Conservation (phyloP, 2,888 invertebrate genomes). For the Nemurella pictetii region DNA sequence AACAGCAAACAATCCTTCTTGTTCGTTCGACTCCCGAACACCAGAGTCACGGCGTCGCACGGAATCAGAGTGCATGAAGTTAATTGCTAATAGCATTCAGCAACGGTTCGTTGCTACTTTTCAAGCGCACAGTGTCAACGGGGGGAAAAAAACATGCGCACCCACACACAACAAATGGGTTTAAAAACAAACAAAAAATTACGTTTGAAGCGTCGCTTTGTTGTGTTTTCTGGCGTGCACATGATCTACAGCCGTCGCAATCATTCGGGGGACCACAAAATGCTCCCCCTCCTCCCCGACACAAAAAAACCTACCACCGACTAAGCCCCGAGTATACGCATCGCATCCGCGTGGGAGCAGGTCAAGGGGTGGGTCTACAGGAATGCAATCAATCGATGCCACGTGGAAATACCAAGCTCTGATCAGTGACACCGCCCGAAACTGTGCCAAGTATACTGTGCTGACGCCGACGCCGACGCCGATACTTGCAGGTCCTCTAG, state of each 20-base stretch:
- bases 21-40: background rate
- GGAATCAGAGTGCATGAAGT: slow-evolving; percentile 22
- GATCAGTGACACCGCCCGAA: background rate
- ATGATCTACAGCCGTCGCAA: slow-evolving; percentile 25
- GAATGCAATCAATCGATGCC: slow-evolving; percentile 29
- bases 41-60: background rate
- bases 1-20: slow-evolving; percentile 12
- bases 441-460: background rate
- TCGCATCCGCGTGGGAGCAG: background rate
- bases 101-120: slow-evolving; percentile 26
- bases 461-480: background rate
- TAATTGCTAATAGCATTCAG: slow-evolving; percentile 35
- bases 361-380: background rate
- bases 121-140: slow-evolving; percentile 25
- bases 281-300: background rate
- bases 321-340: background rate
- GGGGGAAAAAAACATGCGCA: slow-evolving; percentile 20
- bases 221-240: slow-evolving; percentile 28
- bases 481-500: background rate
- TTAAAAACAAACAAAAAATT: slow-evolving; percentile 17
- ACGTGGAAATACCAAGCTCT: slow-evolving; percentile 3
- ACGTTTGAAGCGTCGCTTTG: slow-evolving; percentile 1
- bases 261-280: slow-evolving; percentile 24
- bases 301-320: background rate
- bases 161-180: slow-evolving; percentile 25